Conservation (phyloP, 2,113 vertebrate species). For the Cavia porcellus region DNA sequence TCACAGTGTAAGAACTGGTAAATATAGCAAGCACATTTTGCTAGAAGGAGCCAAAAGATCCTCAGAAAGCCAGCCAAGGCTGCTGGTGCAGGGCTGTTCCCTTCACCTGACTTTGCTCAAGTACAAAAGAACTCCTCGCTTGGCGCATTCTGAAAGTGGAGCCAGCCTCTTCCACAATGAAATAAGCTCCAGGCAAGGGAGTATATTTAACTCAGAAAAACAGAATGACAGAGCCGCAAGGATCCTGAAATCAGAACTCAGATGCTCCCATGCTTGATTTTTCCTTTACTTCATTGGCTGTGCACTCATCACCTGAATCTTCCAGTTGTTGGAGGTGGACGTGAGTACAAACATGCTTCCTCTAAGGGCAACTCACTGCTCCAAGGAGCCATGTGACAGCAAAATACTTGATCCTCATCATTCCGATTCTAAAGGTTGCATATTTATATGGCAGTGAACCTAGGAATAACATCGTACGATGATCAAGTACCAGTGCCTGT, state of each 20-base stretch:
- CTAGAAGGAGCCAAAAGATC: not conserved
- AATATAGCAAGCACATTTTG: constrained; percentile 29
- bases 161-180: not conserved
- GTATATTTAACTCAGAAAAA: not conserved
- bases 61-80: not conserved
- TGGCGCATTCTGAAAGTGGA: not conserved
- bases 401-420: not conserved
- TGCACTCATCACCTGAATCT: not conserved
- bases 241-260: not conserved
- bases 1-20: not conserved
- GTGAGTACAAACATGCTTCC: not conserved
- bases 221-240: not conserved
- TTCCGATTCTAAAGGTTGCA: not conserved
- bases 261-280: not conserved
- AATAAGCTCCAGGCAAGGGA: not conserved
- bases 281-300: not conserved
- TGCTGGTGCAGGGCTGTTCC: accelerated
- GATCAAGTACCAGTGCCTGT: not conserved
- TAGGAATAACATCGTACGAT: not conserved
- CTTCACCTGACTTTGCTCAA: constrained; percentile 1
- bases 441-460: not conserved
- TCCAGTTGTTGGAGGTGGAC: not conserved
- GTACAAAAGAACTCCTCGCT: constrained; percentile 2
- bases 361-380: not conserved
- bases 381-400: not conserved